Percentiles rank a stretch among this genome's conserved stretches.
Evolutionary conservation across 2,113 vertebrate genomes (phyloP).

Genomic region (Noctilio leporinus): DNA sequence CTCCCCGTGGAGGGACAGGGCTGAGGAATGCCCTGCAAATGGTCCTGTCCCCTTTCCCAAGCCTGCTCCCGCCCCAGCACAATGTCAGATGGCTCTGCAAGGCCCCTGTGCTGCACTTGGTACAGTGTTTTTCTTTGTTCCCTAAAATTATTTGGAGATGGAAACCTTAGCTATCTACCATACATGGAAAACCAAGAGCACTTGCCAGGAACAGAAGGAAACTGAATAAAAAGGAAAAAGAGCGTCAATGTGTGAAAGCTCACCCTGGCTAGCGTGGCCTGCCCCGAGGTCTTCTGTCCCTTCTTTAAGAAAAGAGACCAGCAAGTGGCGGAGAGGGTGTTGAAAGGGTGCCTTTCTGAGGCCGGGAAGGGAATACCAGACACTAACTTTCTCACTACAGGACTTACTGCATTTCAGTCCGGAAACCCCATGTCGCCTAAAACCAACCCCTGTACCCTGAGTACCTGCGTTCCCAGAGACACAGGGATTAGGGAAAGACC

Average conservation of each 20-base stretch:
- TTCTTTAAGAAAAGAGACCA: not conserved
- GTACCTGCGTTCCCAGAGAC: not conserved
- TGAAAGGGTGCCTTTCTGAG: not conserved
- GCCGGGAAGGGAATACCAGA: not conserved
- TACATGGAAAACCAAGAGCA: slow-evolving; percentile 37
- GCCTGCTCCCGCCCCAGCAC: not conserved
- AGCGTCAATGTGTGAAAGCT: not conserved
- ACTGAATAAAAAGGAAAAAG: not conserved
- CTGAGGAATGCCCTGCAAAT: not conserved
- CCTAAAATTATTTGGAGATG: slow-evolving; percentile 16
- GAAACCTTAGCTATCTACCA: not conserved
- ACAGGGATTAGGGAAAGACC: not conserved
- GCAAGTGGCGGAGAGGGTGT: not conserved
- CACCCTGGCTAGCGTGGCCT: not conserved
- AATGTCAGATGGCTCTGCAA: not conserved
- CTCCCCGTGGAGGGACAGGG: not conserved
- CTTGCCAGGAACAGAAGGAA: slow-evolving; percentile 39
- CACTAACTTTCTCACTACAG: not conserved
- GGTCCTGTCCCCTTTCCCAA: accelerated
- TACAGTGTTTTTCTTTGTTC: not conserved
- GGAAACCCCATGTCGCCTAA: not conserved
- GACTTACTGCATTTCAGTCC: not conserved
- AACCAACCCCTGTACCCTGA: accelerated
- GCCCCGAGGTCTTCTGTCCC: not conserved
- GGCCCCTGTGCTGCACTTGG: not conserved